phyloP scores from a whole-genome alignment of 2,888 invertebrate genomes.

The Spicauda simplicius region DNA sequence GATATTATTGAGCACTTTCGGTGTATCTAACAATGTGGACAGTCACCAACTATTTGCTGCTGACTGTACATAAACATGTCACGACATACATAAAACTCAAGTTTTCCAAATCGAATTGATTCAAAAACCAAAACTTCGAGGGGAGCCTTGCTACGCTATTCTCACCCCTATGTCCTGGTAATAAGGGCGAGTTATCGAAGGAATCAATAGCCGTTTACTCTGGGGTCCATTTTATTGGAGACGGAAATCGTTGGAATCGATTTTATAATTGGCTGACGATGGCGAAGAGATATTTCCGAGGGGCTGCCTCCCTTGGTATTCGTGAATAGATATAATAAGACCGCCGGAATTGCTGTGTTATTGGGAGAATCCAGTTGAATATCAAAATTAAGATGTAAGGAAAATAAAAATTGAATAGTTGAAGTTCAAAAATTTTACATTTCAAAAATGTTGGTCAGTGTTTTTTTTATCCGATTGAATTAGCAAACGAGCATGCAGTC shows the following conservation, averaged over 20 bases:
- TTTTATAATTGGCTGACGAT: slow-evolving; percentile 38
- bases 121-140: slow-evolving; percentile 18
- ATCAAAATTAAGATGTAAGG: no score
- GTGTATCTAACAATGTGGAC: no score
- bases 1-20: no score
- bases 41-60: no score
- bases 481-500: no score
- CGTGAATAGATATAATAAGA: slow-evolving; percentile 18
- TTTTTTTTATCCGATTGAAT: no score
- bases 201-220: slow-evolving; percentile 35
- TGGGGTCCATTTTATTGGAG: slow-evolving; percentile 36
- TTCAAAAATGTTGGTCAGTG: no score
- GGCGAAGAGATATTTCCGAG: slow-evolving; percentile 33
- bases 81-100: slow-evolving; percentile 17
- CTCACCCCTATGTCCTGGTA: slow-evolving; percentile 4
- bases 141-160: not conserved
- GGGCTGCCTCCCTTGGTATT: slow-evolving; percentile 26
- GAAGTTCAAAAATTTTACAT: no score
- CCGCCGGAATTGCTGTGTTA: not conserved
- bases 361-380: not conserved
- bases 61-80: no score
- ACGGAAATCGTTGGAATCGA: slow-evolving; percentile 34
- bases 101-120: slow-evolving; percentile 26
- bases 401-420: no score
- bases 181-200: slow-evolving; percentile 16